Base-by-base conservation (phyloP, 2,888 invertebrate genomes). In the Apamea sordens region DNA sequence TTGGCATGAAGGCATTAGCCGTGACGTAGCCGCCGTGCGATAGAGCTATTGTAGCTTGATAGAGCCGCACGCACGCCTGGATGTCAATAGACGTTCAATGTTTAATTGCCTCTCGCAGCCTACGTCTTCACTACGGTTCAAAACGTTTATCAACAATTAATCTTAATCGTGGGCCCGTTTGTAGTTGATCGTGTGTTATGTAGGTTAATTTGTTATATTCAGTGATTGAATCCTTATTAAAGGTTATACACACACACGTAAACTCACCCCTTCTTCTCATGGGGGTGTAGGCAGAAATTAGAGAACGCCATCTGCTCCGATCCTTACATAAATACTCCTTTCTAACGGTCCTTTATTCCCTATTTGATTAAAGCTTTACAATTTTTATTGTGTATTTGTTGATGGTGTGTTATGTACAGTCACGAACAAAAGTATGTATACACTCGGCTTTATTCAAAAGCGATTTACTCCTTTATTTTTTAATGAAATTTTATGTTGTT, bases 11-110 rank as follows among this genome's bases (percentile, higher is more conserved):
- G 50, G 61, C 50, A 44, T 73, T 64, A 21, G 56, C 44, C 13
- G 61, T 77, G 76, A 72, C 73, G 65, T 77, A 61, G 41, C 63
- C 61, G 63, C 5, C 70, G 28, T 61, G 70, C 7, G 53, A 56
- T 80, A 67, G 73, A 84, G 76, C 83, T 81, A 85, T 84, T 89
- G 86, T 88, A 78, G 68, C 77, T 77, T 75, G 82, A 89, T 88
- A 82, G 86, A 87, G 72, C 80, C 68, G 80, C 83, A 79, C 68
- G 79, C 78, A 73, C 82, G 80, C 73, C 68, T 82, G 68, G 68
- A 82, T 63, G 77, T 81, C 86, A 82, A 86, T 86, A 82, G 69
- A 73, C 74, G 72, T 76, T 65, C 24, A 59, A 64, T 82, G 82
- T 84, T 78, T 84, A 87, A 87, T 89, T 82, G 82, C 82, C 73